phyloP scores from a whole-genome alignment of 2,888 invertebrate genomes.

The Heteromyza rotundicornis region DNA sequence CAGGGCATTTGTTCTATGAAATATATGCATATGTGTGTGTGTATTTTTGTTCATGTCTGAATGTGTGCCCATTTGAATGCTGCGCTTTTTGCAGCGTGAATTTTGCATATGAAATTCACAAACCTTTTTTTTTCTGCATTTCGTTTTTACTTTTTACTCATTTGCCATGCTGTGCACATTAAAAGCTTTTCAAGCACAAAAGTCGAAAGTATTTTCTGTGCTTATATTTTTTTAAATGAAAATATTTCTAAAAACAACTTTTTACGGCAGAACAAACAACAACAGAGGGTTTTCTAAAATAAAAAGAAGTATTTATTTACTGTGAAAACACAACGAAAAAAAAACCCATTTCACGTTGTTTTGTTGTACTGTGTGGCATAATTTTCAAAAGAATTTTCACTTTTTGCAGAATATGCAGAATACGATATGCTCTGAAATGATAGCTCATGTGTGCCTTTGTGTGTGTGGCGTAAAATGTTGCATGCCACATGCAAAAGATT shows the following conservation, averaged over 20 bases:
- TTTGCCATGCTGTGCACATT: no score
- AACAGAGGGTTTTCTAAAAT: neutral
- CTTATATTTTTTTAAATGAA: no score
- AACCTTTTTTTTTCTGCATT: no score
- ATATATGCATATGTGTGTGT: neutral
- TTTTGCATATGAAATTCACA: no score
- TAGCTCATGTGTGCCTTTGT: no score
- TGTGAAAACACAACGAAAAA: neutral
- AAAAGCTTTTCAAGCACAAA: no score
- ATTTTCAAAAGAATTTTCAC: constrained; percentile 47
- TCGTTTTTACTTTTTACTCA: no score
- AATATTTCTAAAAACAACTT: neutral
- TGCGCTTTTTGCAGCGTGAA: no score
- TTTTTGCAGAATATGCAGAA: constrained; percentile 33
- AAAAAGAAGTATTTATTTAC: neutral
- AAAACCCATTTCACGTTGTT: neutral
- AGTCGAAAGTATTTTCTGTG: neutral
- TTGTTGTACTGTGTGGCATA: neutral
- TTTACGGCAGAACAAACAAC: neutral
- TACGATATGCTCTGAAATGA: no score
- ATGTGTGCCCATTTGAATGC: neutral
- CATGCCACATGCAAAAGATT: constrained; percentile 53
- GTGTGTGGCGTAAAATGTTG: no score
- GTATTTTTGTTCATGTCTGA: neutral
- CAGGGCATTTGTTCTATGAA: no score